phyloP scores from a whole-genome alignment of 2,797 vertebrate species.

The Hozukius guyotensis region DNA sequence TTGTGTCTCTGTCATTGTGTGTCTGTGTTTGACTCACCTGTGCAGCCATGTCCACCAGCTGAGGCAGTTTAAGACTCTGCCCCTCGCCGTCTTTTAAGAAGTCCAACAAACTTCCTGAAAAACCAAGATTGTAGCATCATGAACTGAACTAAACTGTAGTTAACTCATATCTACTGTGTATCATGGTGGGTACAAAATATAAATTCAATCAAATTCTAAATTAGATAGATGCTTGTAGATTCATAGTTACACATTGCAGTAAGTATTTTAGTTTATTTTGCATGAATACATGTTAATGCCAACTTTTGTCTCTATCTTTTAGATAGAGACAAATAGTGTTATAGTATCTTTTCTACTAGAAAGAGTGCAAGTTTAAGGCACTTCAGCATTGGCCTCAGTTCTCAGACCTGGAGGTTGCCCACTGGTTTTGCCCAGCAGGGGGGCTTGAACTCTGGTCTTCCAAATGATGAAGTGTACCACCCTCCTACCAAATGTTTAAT shows the following conservation, averaged over 20 bases:
- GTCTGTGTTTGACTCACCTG: slow-evolving; percentile 83
- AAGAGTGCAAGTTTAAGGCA: too few relatives aligned
- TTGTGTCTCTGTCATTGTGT: neutral
- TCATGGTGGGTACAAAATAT: neutral
- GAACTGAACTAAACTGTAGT: too few relatives aligned
- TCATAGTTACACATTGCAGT: neutral
- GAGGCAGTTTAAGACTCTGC: slow-evolving; percentile 88
- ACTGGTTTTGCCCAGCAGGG: neutral
- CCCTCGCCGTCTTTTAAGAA: slow-evolving; percentile 93
- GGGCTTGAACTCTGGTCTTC: slow-evolving; percentile 23
- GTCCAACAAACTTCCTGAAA: slow-evolving; percentile 93
- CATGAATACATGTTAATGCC: neutral
- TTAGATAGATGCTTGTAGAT: neutral
- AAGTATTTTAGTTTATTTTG: neutral
- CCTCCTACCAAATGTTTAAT: neutral
- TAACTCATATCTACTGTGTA: neutral
- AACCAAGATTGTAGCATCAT: neutral
- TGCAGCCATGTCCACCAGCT: slow-evolving; percentile 96
- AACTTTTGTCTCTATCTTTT: neutral
- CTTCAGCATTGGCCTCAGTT: too few relatives aligned
- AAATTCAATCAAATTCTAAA: neutral
- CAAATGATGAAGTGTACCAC: neutral
- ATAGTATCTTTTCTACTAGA: too few relatives aligned
- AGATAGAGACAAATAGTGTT: too few relatives aligned
- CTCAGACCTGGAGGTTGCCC: too few relatives aligned